phyloP scores from a whole-genome alignment of 35 echinoderm and acorn worm genomes.

The Patiria miniata region DNA sequence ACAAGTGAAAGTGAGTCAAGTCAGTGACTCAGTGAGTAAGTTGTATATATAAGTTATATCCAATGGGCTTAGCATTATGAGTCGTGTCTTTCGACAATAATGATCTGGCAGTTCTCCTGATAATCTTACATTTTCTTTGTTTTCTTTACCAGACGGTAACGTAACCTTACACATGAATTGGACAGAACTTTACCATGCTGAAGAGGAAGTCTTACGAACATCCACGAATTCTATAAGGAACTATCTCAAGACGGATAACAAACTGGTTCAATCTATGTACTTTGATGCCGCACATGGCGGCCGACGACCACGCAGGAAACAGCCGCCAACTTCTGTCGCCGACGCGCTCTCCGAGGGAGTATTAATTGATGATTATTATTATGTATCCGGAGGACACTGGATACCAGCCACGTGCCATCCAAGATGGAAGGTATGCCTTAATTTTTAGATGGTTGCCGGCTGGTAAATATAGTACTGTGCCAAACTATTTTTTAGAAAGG shows the following conservation, averaged over 20 bases:
- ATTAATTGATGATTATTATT: slow-evolving; percentile 64
- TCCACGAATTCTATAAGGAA: slow-evolving; percentile 32
- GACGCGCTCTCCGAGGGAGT: slow-evolving; percentile 28
- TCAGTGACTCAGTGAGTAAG: too few relatives aligned
- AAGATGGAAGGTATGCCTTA: slow-evolving; percentile 91
- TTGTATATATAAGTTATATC: too few relatives aligned
- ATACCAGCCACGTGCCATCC: slow-evolving; percentile 71
- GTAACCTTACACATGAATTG: slow-evolving; percentile 43
- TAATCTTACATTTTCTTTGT: not conserved
- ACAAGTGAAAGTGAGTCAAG: too few relatives aligned
- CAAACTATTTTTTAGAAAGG: too few relatives aligned
- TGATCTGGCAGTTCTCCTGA: too few relatives aligned
- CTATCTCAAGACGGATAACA: not conserved
- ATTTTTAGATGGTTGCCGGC: not conserved
- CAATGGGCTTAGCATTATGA: too few relatives aligned
- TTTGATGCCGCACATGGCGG: not conserved
- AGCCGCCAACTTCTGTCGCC: not conserved
- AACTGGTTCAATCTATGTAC: slow-evolving; percentile 28
- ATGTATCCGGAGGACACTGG: slow-evolving; percentile 93
- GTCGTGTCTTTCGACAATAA: too few relatives aligned
- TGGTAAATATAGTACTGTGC: too few relatives aligned
- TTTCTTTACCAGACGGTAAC: slow-evolving; percentile 35
- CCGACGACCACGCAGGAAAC: not conserved
- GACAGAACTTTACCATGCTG: slow-evolving; percentile 33
- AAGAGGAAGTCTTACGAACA: slow-evolving; percentile 43